Percentiles rank a stretch among this genome's conserved stretches.
These are phyloP conservation scores for Pempheris klunzingeri DNA, from an alignment of 2,797 vertebrate genomes.

Conservation along the genomic window DNA sequence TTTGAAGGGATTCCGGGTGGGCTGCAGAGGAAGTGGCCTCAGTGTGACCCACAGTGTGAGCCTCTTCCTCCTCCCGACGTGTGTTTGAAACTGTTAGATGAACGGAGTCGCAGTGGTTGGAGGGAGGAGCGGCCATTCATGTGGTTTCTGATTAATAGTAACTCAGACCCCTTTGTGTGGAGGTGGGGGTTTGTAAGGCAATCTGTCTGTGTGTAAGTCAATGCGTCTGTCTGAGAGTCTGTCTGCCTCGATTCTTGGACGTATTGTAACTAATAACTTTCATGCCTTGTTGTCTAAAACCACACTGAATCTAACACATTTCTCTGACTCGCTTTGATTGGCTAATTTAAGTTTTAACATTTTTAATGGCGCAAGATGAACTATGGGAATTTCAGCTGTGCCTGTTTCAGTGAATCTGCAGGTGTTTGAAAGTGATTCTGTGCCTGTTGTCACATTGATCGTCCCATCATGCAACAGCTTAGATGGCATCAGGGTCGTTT, in stretches of 20 bases:
- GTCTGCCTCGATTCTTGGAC: constrained; percentile 23
- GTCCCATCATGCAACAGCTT: not conserved
- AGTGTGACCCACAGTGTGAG: constrained; percentile 66
- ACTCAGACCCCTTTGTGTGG: constrained; percentile 45
- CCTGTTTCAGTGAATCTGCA: not conserved
- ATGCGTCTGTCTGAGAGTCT: constrained; percentile 28
- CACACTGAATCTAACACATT: not conserved
- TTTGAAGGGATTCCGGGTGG: constrained; percentile 57
- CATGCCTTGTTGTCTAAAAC: not conserved
- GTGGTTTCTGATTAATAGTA: constrained; percentile 71
- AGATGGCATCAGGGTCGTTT: not conserved
- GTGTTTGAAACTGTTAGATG: constrained; percentile 76
- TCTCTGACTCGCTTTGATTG: not conserved
- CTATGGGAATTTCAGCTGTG: not conserved
- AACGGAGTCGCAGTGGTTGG: constrained; percentile 48
- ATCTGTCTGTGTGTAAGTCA: constrained; percentile 34
- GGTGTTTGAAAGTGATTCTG: constrained; percentile 15
- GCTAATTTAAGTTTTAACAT: not conserved
- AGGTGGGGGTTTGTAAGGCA: constrained; percentile 38
- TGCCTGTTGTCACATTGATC: not conserved
- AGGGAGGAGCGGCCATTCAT: constrained; percentile 71
- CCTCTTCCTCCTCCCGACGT: constrained; percentile 58
- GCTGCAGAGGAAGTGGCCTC: constrained; percentile 78
- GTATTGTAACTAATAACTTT: not conserved
- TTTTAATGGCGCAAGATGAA: not conserved